These are phyloP conservation scores for Parauchenoglanis ngamensis DNA, from an alignment of 2,797 vertebrate genomes.

Conservation along the genomic window DNA sequence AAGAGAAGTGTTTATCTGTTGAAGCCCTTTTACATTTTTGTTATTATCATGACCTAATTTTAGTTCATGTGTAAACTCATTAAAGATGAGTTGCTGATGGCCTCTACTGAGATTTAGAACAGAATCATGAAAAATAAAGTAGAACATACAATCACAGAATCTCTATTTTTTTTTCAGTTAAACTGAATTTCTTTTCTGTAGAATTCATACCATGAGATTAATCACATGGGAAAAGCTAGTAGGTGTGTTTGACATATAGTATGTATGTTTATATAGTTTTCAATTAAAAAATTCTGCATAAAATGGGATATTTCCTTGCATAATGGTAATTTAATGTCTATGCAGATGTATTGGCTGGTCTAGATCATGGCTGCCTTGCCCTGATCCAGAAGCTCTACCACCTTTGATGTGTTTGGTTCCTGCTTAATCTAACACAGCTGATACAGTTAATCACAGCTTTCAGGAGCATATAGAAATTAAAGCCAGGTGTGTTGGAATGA, in stretches of 20 bases:
- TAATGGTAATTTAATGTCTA: slow-evolving; percentile 13
- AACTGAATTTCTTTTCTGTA: not conserved
- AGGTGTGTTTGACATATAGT: not conserved
- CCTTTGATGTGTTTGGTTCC: not conserved
- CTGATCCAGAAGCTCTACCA: slow-evolving; percentile 1
- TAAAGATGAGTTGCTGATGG: not conserved
- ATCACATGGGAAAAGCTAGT: not conserved
- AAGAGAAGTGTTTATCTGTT: not conserved
- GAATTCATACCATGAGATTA: not conserved
- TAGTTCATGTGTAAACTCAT: not conserved
- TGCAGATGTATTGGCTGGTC: slow-evolving; percentile 1
- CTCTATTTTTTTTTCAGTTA: not conserved
- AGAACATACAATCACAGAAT: too few species aligned
- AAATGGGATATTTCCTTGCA: not conserved
- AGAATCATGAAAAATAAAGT: not conserved
- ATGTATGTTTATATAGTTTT: not conserved
- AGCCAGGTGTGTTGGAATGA: slow-evolving; percentile 25
- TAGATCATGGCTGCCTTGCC: not conserved
- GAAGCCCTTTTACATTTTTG: not conserved
- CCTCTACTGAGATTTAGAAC: not conserved
- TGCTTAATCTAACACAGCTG: slow-evolving; percentile 27
- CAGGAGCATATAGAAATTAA: slow-evolving; percentile 4
- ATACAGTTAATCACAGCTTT: slow-evolving; percentile 29
- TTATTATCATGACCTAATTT: slow-evolving; percentile 6
- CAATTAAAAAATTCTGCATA: not conserved